Conservation (phyloP, 2,888 invertebrate species). For the Alsophila aescularia region DNA sequence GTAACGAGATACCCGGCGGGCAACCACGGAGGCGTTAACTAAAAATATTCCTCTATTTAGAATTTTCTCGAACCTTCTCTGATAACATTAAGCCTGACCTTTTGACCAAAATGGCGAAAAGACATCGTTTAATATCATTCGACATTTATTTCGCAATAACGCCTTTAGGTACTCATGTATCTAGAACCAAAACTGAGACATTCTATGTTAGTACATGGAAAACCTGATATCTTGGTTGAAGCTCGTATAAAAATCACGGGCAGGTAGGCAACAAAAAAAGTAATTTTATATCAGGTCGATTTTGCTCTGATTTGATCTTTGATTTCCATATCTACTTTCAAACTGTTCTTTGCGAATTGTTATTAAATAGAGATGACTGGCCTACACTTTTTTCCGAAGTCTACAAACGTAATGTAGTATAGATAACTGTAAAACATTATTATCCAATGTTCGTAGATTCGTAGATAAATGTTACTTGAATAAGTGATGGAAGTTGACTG, state of each 20-base stretch:
- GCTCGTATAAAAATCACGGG: conserved; percentile 6
- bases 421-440: too few species aligned
- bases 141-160: conserved; percentile 23
- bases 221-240: background rate
- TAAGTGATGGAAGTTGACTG: too few species aligned
- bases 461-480: too few species aligned
- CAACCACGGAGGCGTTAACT: conserved; percentile 8
- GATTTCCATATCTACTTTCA: conserved; percentile 21
- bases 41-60: conserved; percentile 25
- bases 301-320: conserved; percentile 22
- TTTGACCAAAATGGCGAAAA: conserved; percentile 25
- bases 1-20: conserved; percentile 11
- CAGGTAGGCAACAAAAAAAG: conserved; percentile 18
- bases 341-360: conserved; percentile 10
- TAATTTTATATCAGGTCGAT: conserved; percentile 14
- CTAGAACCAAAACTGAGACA: background rate
- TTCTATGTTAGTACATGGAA: background rate
- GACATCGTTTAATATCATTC: conserved; percentile 20
- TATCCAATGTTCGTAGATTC: too few species aligned
- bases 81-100: conserved; percentile 31
- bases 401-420: too few species aligned
- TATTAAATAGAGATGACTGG: conserved; percentile 1
- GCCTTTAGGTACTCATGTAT: background rate
- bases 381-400: too few species aligned
- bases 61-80: conserved; percentile 24